Evolutionary conservation across 2,888 invertebrate species (phyloP).

Genomic region (Lagria hirta): DNA sequence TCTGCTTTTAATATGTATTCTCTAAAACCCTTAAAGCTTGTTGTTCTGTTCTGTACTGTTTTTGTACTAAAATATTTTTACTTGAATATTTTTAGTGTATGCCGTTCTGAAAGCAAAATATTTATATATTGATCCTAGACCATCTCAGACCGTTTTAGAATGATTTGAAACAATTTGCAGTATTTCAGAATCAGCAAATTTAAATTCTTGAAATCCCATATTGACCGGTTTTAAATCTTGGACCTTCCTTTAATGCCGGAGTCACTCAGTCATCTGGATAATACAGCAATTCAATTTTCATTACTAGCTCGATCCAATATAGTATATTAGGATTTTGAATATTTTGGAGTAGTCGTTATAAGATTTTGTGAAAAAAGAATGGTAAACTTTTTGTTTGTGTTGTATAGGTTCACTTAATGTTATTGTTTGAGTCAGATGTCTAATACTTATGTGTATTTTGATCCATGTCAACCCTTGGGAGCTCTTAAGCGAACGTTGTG

Average conservation of each 20-base stretch:
- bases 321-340: slow-evolving; percentile 30
- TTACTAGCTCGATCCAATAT: slow-evolving; percentile 41
- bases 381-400: slow-evolving; percentile 13
- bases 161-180: slow-evolving; percentile 43
- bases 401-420: slow-evolving; percentile 28
- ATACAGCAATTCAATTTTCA: slow-evolving; percentile 43
- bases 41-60: no score
- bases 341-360: slow-evolving; percentile 14
- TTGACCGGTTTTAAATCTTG: slow-evolving; percentile 47
- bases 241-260: slow-evolving; percentile 41
- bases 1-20: no score
- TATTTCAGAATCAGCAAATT: slow-evolving; percentile 53
- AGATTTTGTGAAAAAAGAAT: slow-evolving; percentile 9
- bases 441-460: slow-evolving; percentile 27
- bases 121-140: no score
- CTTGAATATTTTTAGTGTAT: no score
- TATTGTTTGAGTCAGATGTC: slow-evolving; percentile 28
- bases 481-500: slow-evolving; percentile 29
- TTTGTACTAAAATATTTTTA: no score
- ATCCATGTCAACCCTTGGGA: slow-evolving; percentile 32
- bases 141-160: slow-evolving; percentile 10
- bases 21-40: no score
- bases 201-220: slow-evolving; percentile 52
- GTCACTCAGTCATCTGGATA: slow-evolving; percentile 43
- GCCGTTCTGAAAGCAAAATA: no score